phyloP scores from a whole-genome alignment of 2,797 vertebrate genomes.

The Podargus strigoides region DNA sequence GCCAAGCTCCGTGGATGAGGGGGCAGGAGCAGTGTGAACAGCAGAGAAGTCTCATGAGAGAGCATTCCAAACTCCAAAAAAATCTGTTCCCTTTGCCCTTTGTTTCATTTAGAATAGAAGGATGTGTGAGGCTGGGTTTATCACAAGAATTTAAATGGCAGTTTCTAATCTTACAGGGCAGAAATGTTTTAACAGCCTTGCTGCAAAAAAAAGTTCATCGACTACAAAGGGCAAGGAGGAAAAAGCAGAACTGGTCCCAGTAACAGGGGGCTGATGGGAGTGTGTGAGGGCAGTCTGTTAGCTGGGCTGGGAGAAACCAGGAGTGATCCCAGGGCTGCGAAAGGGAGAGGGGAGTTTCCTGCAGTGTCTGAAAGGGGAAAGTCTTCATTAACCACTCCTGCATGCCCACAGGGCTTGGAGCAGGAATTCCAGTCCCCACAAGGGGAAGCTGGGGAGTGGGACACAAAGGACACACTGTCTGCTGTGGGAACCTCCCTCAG shows the following conservation, averaged over 20 bases:
- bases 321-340: not conserved
- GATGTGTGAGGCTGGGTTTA: slow-evolving; percentile 46
- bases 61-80: not conserved
- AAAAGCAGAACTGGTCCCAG: not conserved
- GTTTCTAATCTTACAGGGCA: slow-evolving; percentile 30
- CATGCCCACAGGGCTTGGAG: not conserved
- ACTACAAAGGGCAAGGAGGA: not conserved
- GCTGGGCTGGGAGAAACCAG: not conserved
- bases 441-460: not conserved
- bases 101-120: slow-evolving; percentile 53
- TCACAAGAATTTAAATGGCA: not conserved
- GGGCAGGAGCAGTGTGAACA: not conserved
- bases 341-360: not conserved
- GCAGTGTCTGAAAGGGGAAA: not conserved
- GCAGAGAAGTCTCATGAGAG: not conserved
- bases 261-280: not conserved
- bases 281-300: not conserved
- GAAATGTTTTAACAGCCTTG: slow-evolving; percentile 21
- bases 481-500: not conserved
- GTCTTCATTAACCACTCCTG: not conserved
- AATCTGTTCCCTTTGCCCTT: slow-evolving; percentile 20
- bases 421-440: not conserved
- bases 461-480: accelerated
- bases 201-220: not conserved
- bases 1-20: not conserved